Base-by-base conservation (phyloP, 2,888 invertebrate species). In the Kryphioiulus occultus region DNA sequence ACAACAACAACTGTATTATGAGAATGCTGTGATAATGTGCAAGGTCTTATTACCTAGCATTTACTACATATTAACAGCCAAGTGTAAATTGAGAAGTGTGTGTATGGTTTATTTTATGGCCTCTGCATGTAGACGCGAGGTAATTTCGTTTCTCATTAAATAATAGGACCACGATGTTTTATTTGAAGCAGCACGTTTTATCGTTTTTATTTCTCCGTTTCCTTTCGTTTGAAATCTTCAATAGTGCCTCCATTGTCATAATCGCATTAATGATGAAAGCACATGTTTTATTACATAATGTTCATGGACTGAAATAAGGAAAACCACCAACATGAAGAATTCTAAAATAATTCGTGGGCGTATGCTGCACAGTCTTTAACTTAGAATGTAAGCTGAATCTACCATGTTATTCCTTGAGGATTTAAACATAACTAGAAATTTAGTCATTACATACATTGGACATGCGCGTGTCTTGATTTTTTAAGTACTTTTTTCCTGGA, bases 391-490 rank as follows among this genome's bases (percentile, higher is more conserved):
- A 4, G n/a, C 68, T 68, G 10, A 68, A 68, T 26, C 26, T 68
- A 12, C 26, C 26, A 68, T 68, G 10, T 53, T 68, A 68, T 68
- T 68, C 26, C 26, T 68, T 68, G 2, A 9, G 26, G 22, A 26
- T 68, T 68, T 26, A 68, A 68, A 12, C 68, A 26, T 26, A 68
- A 68, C 68, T 26, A 68, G 68, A 68, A 68, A 68, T 68, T 68
- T 68, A 68, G 68, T 68, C 68, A 68, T 68, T 68, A 68, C 68
- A 68, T 22, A 10, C 26, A 68, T 26, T 68, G 68, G 26, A 68
- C 68, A 68, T 68, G 68, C 68, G 68, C 68, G 68, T 68, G 68
- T 68, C 59, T 68, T 68, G 68, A 68, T 68, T 68, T 26, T 68
- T 26, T 26, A 68, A 68, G 68, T 68, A 68, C 26, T 68, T 68